Conservation (phyloP, 2,797 vertebrate genomes). For the Mionectes olivaceus region DNA sequence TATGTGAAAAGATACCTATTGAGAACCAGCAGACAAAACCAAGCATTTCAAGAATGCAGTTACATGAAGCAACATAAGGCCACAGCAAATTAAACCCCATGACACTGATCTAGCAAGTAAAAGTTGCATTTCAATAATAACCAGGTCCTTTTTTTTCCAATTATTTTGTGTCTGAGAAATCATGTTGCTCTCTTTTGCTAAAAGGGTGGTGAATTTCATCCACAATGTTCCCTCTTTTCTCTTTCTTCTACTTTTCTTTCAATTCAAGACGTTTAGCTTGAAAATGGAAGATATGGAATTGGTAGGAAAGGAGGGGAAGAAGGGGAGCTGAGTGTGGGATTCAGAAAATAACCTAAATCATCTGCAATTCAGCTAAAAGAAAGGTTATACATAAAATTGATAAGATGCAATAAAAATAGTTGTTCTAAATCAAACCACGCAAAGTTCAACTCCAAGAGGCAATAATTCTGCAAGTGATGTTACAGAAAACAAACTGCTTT, state of each 20-base stretch:
- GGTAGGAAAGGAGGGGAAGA: not conserved
- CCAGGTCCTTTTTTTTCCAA: not conserved
- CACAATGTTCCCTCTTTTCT: not conserved
- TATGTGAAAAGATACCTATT: slow-evolving; percentile 8
- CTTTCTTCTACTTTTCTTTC: not conserved
- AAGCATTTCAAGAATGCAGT: slow-evolving; percentile 26
- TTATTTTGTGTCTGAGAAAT: not conserved
- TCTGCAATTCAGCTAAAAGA: not conserved
- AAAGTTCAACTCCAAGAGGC: not conserved
- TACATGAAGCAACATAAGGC: not conserved
- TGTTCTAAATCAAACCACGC: not conserved
- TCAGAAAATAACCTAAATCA: not conserved
- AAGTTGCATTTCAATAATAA: slow-evolving; percentile 31
- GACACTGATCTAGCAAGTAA: slow-evolving; percentile 14
- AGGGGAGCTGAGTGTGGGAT: not conserved
- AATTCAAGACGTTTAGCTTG: not conserved
- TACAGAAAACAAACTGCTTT: slow-evolving; percentile 3
- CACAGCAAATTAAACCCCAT: not conserved
- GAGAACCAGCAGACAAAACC: slow-evolving; percentile 1
- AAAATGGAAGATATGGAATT: not conserved
- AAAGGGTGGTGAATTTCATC: not conserved
- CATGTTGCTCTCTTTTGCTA: not conserved
- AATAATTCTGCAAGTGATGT: not conserved
- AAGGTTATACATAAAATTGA: not conserved
- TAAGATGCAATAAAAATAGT: slow-evolving; percentile 9